Evolutionary conservation across 1,140 invertebrate species (phyloP), one percentile per base, ranked within the genome.

Genomic region (Zelostemma sp.): DNA sequence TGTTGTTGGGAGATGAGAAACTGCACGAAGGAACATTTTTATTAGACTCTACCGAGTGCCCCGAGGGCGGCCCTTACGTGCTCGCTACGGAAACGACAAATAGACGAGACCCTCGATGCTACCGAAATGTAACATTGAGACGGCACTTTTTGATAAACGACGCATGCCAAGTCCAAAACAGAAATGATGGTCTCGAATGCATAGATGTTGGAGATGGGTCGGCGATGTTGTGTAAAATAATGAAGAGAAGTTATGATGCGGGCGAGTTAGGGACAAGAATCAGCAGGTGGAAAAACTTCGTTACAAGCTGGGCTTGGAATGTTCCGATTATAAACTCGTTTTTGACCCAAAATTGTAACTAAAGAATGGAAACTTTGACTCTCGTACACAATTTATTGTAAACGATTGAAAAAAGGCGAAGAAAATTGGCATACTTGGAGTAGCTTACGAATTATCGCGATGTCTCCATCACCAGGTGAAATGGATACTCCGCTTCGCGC

Each of bases 391-490:
- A n/a, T n/a, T n/a, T n/a, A 28, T 28, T 28, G 8, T 28, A 28
- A 8, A 28, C 8, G 25, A 28, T 28, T 28, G 8, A 28, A 8
- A 4, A 28, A 28, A 4, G 25, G 25, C 8, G 8, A 28, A 28
- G 25, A 28, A 28, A 28, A 28, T 4, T 28, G 25, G 25, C 8
- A 28, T 3, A 28, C 25, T 28, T n/a, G n/a, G 25, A 28, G 25
- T 28, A 8, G 8, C 33, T 6, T 35, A 25, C 21, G 21, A 76
- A 54, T 61, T 49, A 63, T 48, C 69, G 63, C 75, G 80, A 83
- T 81, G 80, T 83, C 80, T 82, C 80, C 76, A 83, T 83, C 75
- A 75, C 67, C 78, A 35, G 72, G 79, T 81, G 79, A 82, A 83
- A 82, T 79, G 77, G 79, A 83, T 81, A 83, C 79, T 71, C 72